Percentiles rank a stretch among this genome's conserved stretches.
These are phyloP conservation scores for Catagonus wagneri DNA, from an alignment of 2,113 vertebrate species.

Conservation along the genomic window DNA sequence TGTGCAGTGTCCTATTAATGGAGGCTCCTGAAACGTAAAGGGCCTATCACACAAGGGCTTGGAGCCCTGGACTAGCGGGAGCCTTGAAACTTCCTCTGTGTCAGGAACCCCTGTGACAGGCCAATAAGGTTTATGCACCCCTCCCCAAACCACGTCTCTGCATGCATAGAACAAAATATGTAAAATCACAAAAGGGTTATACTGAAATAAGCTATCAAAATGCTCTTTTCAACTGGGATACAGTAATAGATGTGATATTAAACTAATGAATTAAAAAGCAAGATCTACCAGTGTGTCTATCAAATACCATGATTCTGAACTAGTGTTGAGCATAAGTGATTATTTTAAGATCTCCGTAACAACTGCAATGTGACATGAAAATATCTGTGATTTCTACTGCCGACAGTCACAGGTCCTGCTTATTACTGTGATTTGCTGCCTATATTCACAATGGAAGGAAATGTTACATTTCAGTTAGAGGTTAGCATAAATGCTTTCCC, in stretches of 20 bases:
- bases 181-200: conserved; percentile 1
- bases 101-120: neutral
- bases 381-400: neutral
- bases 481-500: neutral
- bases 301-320: neutral
- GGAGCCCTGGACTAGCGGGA: neutral
- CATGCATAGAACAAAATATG: neutral
- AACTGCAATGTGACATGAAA: neutral
- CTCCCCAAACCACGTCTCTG: neutral
- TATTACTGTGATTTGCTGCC: neutral
- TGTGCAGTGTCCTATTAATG: too few relatives aligned
- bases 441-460: neutral
- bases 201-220: neutral
- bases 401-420: neutral
- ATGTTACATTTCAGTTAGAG: neutral
- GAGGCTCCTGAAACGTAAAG: neutral
- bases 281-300: neutral
- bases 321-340: neutral
- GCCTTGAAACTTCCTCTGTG: neutral
- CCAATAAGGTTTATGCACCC: neutral
- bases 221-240: neutral
- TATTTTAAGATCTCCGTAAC: conserved; percentile 29
- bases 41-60: neutral
- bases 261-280: neutral
- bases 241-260: neutral